Conservation (phyloP, 2,113 vertebrate genomes). For the Ramphastos sulfuratus region DNA sequence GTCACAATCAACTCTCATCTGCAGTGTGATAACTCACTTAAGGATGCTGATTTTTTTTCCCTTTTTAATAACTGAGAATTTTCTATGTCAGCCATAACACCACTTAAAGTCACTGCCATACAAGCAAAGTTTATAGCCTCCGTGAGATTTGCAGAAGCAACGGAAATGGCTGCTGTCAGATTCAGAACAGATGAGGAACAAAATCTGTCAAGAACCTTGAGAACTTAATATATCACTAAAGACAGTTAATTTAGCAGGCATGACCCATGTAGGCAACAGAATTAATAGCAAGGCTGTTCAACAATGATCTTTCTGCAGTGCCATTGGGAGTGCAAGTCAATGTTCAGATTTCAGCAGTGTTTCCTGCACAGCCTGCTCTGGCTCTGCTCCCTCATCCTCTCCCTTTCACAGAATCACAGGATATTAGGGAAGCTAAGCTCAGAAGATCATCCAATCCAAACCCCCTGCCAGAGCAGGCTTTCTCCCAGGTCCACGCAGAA, state of each 20-base stretch:
- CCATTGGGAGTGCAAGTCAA: neutral
- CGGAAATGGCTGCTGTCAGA: conserved; percentile 51
- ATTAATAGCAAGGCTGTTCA: conserved; percentile 62
- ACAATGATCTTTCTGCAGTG: neutral
- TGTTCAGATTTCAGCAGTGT: neutral
- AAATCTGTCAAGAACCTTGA: conserved; percentile 69
- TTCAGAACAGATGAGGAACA: conserved; percentile 51
- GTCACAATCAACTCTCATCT: neutral
- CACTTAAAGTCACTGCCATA: conserved; percentile 39
- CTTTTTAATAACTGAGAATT: neutral
- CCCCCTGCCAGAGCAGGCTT: neutral
- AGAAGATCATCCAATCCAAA: too few species aligned
- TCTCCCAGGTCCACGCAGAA: neutral
- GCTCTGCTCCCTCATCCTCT: neutral
- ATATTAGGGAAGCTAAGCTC: too few species aligned
- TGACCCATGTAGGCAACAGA: conserved; percentile 64
- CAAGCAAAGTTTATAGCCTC: neutral
- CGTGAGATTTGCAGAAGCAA: conserved; percentile 37
- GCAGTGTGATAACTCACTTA: neutral
- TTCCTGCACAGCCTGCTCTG: neutral
- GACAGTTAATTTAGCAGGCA: conserved; percentile 75
- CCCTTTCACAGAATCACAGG: neutral
- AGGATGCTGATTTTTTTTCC: neutral
- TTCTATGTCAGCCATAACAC: neutral
- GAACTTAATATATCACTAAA: conserved; percentile 77